These are phyloP conservation scores for Phacellophora camtschatica DNA, from an alignment of 30 jellyfish, hydroid and myxozoan species.

Conservation along the genomic window DNA sequence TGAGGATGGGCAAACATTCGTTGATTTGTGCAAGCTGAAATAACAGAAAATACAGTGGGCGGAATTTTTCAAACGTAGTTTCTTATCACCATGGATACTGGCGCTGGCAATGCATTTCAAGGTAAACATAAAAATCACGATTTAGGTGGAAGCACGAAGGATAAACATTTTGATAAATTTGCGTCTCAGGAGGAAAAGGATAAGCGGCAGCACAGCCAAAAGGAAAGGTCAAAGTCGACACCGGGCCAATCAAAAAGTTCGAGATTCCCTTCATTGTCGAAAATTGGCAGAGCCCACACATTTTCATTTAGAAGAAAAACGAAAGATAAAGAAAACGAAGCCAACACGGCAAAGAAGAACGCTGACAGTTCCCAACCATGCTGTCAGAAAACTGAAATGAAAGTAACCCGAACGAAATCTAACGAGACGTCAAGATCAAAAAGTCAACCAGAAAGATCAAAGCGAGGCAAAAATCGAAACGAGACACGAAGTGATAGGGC, in stretches of 20 bases:
- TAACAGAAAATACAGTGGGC: not conserved
- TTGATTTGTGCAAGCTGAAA: not conserved
- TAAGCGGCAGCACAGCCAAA: no score
- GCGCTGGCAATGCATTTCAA: conserved; percentile 1
- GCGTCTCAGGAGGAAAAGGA: no score
- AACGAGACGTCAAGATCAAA: not conserved
- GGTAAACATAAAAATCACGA: conserved; percentile 33
- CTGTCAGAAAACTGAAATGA: not conserved
- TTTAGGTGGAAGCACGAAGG: no score
- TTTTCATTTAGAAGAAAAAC: conserved; percentile 36
- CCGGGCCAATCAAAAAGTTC: not conserved
- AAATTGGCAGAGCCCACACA: conserved; percentile 46
- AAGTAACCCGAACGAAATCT: not conserved
- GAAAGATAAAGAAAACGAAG: conserved; percentile 40
- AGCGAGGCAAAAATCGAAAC: not conserved
- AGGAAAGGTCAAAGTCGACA: not conserved
- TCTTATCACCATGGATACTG: conserved; percentile 25
- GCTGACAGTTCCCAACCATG: not conserved
- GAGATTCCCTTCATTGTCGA: conserved; percentile 40
- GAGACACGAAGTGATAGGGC: not conserved
- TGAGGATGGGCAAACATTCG: no score
- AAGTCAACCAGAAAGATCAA: not conserved
- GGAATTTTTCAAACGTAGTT: not conserved
- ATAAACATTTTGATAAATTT: no score
- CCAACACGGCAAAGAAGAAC: not conserved